These are phyloP conservation scores for Morus bassanus DNA, from an alignment of 2,797 vertebrate genomes.

Conservation along the genomic window DNA sequence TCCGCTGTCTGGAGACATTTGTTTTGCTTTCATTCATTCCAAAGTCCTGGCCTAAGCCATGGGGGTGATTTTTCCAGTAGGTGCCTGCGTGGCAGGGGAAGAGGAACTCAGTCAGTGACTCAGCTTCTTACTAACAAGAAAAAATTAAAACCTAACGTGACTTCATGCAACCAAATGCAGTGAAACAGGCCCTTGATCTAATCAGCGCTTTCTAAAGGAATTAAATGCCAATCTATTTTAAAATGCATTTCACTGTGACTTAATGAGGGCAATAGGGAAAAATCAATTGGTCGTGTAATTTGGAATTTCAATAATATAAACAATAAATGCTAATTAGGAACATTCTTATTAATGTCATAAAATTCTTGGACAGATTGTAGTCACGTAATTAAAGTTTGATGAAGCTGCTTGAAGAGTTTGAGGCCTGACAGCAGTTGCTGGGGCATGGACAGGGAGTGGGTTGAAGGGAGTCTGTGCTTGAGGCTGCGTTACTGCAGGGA, in stretches of 20 bases:
- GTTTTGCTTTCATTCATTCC: conserved; percentile 44
- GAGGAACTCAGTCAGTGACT: neutral
- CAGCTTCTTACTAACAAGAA: conserved; percentile 42
- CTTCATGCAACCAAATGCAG: conserved; percentile 35
- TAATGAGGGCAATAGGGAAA: conserved; percentile 61
- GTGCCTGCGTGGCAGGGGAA: neutral
- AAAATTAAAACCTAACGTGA: conserved; percentile 29
- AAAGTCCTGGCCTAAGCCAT: neutral
- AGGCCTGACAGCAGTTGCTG: neutral
- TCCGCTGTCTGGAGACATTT: neutral
- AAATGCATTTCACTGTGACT: conserved; percentile 46
- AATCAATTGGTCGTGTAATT: conserved; percentile 66
- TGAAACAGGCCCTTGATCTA: conserved; percentile 50
- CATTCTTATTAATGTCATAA: conserved; percentile 57
- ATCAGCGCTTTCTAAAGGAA: conserved; percentile 61
- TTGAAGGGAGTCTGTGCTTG: neutral
- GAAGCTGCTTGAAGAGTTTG: neutral
- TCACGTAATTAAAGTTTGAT: conserved; percentile 46
- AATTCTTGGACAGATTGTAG: conserved; percentile 45
- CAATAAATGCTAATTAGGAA: conserved; percentile 67
- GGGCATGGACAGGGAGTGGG: neutral
- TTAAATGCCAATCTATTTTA: conserved; percentile 69
- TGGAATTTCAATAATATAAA: conserved; percentile 66
- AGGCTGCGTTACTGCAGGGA: neutral
- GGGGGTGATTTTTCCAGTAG: conserved; percentile 13